A percentile compares a stretch with the other conserved stretches of the same genome.
These are phyloP conservation scores for Ceratitis capitata DNA, from an alignment of 1,140 invertebrate genomes.

Conservation along the genomic window DNA sequence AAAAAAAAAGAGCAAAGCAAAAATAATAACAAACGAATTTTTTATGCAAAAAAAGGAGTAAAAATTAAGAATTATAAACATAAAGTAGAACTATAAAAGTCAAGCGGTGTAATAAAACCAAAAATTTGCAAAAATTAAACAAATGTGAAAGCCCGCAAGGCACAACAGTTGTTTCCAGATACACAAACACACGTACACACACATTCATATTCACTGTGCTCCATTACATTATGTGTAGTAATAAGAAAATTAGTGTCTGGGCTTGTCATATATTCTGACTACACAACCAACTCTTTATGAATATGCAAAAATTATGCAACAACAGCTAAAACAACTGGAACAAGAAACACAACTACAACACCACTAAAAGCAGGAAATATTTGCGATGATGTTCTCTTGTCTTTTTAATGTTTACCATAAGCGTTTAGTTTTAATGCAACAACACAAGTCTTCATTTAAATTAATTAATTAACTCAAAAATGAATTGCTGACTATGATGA, in stretches of 20 bases:
- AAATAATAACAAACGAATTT: neutral
- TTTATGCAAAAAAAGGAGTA: neutral
- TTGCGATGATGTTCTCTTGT: conserved; percentile 5
- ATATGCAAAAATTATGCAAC: neutral
- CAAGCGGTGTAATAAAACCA: neutral
- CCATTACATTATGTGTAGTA: neutral
- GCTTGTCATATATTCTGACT: too few relatives aligned
- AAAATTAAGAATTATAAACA: neutral
- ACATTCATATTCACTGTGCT: neutral
- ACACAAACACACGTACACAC: neutral
- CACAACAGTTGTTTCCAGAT: neutral
- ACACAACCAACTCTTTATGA: conserved; percentile 19
- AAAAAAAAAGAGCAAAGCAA: neutral
- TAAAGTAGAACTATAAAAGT: neutral
- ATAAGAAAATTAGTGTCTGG: neutral
- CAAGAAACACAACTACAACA: neutral
- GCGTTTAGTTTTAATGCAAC: conserved; percentile 6
- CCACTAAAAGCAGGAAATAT: neutral
- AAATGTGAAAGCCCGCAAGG: neutral
- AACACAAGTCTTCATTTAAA: conserved; percentile 12
- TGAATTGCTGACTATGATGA: neutral
- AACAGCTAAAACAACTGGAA: neutral
- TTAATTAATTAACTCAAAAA: neutral
- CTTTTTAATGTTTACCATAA: conserved; percentile 14
- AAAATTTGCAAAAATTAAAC: neutral